Base-by-base conservation (phyloP, 1,140 invertebrate species). In the Bombus balteatus region DNA sequence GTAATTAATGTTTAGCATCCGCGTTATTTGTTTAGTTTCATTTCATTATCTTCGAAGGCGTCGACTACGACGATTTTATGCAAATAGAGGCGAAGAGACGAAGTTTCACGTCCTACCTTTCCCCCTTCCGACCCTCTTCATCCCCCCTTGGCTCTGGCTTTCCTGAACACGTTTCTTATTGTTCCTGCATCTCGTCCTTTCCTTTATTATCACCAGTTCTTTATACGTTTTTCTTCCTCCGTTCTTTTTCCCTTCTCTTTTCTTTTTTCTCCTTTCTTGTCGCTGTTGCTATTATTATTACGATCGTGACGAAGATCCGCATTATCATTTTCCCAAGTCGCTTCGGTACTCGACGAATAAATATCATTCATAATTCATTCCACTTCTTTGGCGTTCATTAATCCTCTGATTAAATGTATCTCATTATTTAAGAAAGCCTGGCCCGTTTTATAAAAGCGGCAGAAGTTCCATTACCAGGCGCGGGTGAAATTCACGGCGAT, bases 11-110 rank as follows among this genome's bases (percentile, higher is more conserved):
- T 94, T 93, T 92, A 94, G 92, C 94, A 94, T 94, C 93, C 92
- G 91, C 93, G 93, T 94, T 94, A 94, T 94, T 94, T 94, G 94
- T 94, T 94, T 94, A 94, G 94, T 94, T 94, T 94, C 93, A 93
- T 94, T 94, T 94, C 92, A 94, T 94, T 94, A 94, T 94, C 93
- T 94, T 92, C 92, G 92, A 89, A 91, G 92, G 91, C 92, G 92
- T 89, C 90, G 92, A 78, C 87, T 88, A 91, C 89, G 93, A 93
- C 91, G 93, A 94, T 94, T 94, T 94, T 94, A 94, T 94, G 94
- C 93, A 94, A 94, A 94, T 94, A 92, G 85, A 92, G 86, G 74
- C 84, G 88, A 82, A 62, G 88, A 91, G 89, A 91, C 84, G 83
- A 90, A 89, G 84, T 91, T 91, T 89, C 83, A 74, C 82, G 77